Evolutionary conservation across 2,797 vertebrate species (phyloP), one percentile per base, ranked within the genome.

Genomic region (Coracias cyanogaster): DNA sequence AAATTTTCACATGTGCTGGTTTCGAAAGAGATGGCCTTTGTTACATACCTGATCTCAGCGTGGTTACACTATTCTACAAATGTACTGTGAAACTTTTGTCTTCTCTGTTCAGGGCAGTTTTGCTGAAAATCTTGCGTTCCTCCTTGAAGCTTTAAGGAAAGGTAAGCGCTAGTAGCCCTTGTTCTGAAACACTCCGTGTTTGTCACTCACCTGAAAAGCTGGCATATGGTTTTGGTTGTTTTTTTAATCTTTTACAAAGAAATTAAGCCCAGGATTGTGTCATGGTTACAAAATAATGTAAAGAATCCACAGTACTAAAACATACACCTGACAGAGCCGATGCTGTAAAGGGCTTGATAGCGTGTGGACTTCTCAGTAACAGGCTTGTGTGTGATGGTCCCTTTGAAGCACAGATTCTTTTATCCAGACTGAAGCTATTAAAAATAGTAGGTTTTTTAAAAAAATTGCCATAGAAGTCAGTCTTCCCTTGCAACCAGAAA

Each of bases 111-210:
- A 99, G 99, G 99, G 99, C 72, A 99, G 99, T 79, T 99, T 99
- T 98, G 99, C 99, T 52, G 99, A 99, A 97, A 99, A 99, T 83
- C 98, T 99, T 80, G 96, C 96, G 2, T 99, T 99, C 96, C 98
- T 99, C n/a, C 96, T 99, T 54, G 99, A 99, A 92, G 99, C 99
- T 3, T 96, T 99, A 82, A 99, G 98, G 97, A 99, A 97, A 98
- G 99, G 99, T 99, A 87, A 96, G 51, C 65, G 17, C 51, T 48
- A 2, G 29, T 29, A 54, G 6, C 8, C 15, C 17, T n/a, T 55
- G 15, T 17, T 35, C 21, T 55, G 55, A 31, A 61, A 24, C n/a
- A 2, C 3, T n/a, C 18, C 39, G 35, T 39, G 19, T 66, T 46
- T 79, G 25, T 64, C 70, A 15, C 60, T 37, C 37, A 48, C 1